Base-by-base conservation (phyloP, 64 coral and sea anemone species). In the Cladopsammia gracilis region DNA sequence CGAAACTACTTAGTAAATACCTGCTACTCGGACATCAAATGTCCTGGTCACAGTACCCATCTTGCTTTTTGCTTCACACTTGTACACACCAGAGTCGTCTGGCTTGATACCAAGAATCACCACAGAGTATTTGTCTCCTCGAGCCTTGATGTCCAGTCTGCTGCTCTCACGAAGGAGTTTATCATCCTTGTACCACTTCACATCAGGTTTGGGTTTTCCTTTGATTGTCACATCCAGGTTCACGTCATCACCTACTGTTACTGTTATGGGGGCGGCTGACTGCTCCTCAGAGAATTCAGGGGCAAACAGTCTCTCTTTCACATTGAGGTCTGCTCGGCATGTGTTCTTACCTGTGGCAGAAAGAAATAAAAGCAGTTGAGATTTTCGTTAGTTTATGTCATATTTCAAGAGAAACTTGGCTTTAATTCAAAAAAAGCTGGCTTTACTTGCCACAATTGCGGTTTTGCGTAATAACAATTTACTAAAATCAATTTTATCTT, bases 11-110 rank as follows among this genome's bases (percentile, higher is more conserved):
- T 22, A 12, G 3, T 19, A 75, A 48, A 23, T 84, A 91, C 89
- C 89, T 79, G 75, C 20, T 20, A 93, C 91, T 69, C 10, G 81
- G 88, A 97, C 82, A 64, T 91, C 88, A 76, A 94, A 97, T 20
- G 82, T 88, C 50, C 88, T 90, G 15, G 92, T 50, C 62, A 65
- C 96, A 43, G 69, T 91, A 43, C 96, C 96, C 61, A 81, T 87
- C 76, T 91, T 97, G 82, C 86, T 97, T 45, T 88, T 94, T 65
- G 92, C 96, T 82, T 97, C 88, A 77, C 96, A 97, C 79, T 87
- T 97, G 82, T 97, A 97, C 48, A 82, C 86, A 24, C 96, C 96
- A 71, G 82, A 60, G 60, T 97, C 96, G 12, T 97, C 96, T 26
- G 83, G 65, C 78, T 83, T 94, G 15, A 89, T 70, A 22, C 85